Base-by-base conservation (phyloP, 2,113 vertebrate genomes). In the Hepsetus odoe region DNA sequence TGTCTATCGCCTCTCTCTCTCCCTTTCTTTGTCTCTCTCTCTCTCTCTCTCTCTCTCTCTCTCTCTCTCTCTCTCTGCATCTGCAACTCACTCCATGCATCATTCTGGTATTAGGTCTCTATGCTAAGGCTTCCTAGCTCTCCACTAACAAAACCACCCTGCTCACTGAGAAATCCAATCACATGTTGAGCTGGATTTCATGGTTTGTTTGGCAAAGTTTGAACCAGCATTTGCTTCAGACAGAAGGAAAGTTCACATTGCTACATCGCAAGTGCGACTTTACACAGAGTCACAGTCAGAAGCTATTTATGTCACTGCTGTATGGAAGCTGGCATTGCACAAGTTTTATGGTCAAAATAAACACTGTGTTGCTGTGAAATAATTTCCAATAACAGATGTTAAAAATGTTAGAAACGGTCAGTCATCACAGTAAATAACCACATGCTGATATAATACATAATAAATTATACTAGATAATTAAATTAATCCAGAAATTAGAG, bases 1-100 rank as follows among this genome's bases (percentile, higher is more conserved):
- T 79, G 55, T 83, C 77, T 46, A 70, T 26, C 69, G 64, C 59
- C 53, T 75, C 55, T 51, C 74, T 78, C 64, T 53, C 64, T 65
- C 82, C 70, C 79, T 84, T 80, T 77, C 67, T 80, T 86, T 83
- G 40, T 72, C 49, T 26, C 13, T 26, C 69, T 44, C 51, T 84
- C 70, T 69, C 80, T 53, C 79, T 56, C 28, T 77, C 82, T 73
- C 79, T 84, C 80, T 77, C 67, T 80, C 86, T 83, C 53, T 72
- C 49, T 26, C 13, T 26, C 69, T 44, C 51, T 84, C 70, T 69
- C 80, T 53, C 79, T 56, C 28, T 77, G 56, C 44, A 2, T 55
- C 26, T 62, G 20, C 71, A 24, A 46, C 71, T 79, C 61, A 5
- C 64, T 70, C 35, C 40, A 30, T 64, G 58, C 58, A 72, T 80